These are phyloP conservation scores for Escarpia spicata DNA, from an alignment of 2,888 invertebrate genomes.

Conservation along the genomic window DNA sequence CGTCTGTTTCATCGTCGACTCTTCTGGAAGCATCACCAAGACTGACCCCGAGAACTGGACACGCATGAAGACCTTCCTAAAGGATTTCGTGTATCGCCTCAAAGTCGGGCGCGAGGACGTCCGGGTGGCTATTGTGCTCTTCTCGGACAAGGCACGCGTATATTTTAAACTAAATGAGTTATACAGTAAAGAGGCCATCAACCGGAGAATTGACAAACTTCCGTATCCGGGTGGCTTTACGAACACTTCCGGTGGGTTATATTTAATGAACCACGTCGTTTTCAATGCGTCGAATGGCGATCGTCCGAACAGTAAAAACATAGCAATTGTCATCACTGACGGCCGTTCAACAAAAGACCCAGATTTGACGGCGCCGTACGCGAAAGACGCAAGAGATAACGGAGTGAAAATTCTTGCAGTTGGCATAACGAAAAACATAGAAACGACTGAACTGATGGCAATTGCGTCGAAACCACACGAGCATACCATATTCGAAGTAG, in stretches of 20 bases:
- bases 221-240: constrained; percentile 25
- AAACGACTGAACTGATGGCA: not conserved
- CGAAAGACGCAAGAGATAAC: constrained; percentile 19
- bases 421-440: constrained; percentile 14
- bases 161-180: constrained; percentile 20
- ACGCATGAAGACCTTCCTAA: constrained; percentile 13
- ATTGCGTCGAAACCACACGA: not conserved
- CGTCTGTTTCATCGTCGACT: constrained; percentile 13
- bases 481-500: not conserved
- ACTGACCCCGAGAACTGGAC: not conserved
- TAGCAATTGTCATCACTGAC: constrained; percentile 29
- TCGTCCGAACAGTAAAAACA: constrained; percentile 25
- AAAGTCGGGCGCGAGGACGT: not conserved
- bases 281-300: constrained; percentile 23
- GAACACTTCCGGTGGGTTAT: constrained; percentile 30
- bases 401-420: constrained; percentile 26
- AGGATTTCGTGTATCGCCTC: constrained; percentile 21
- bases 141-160: constrained; percentile 22
- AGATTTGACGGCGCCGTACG: constrained; percentile 21
- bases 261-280: constrained; percentile 17
- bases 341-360: constrained; percentile 24
- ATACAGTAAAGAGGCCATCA: not conserved
- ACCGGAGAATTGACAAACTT: not conserved
- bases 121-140: constrained; percentile 18
- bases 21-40: not conserved